Percentiles rank a stretch among this genome's conserved stretches.
Conservation (phyloP, 2,888 invertebrate genomes). For the Fragum fragum region DNA sequence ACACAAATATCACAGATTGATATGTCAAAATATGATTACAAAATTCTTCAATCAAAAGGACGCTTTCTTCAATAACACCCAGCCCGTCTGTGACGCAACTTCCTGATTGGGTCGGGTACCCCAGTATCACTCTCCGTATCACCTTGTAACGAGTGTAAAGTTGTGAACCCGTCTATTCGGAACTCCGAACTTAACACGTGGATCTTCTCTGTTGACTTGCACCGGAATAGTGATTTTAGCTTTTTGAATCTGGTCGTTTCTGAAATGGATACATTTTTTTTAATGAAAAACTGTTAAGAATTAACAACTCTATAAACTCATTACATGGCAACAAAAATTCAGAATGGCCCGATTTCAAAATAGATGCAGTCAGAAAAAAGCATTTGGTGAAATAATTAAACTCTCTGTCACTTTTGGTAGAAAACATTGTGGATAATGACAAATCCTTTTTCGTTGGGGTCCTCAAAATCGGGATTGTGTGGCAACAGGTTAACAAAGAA, state of each 20-base stretch:
- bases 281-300: too few species aligned
- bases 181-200: constrained; percentile 8
- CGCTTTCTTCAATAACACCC: constrained; percentile 5
- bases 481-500: too few species aligned
- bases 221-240: background rate
- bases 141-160: constrained; percentile 18
- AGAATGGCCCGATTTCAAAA: too few species aligned
- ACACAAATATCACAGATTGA: background rate
- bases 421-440: too few species aligned
- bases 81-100: constrained; percentile 7
- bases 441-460: too few species aligned
- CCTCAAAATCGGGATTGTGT: too few species aligned
- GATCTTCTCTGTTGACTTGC: background rate
- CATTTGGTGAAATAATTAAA: too few species aligned
- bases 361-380: too few species aligned
- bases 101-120: constrained; percentile 27
- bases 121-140: constrained; percentile 17
- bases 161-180: constrained; percentile 15
- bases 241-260: background rate
- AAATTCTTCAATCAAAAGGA: background rate
- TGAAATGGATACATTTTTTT: too few species aligned
- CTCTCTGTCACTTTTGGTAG: too few species aligned
- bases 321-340: too few species aligned
- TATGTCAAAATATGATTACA: background rate
- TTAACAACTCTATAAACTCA: too few species aligned